A percentile compares a stretch with the other conserved stretches of the same genome.
These are phyloP conservation scores for Coleophora deauratella DNA, from an alignment of 2,888 invertebrate species.

Conservation along the genomic window DNA sequence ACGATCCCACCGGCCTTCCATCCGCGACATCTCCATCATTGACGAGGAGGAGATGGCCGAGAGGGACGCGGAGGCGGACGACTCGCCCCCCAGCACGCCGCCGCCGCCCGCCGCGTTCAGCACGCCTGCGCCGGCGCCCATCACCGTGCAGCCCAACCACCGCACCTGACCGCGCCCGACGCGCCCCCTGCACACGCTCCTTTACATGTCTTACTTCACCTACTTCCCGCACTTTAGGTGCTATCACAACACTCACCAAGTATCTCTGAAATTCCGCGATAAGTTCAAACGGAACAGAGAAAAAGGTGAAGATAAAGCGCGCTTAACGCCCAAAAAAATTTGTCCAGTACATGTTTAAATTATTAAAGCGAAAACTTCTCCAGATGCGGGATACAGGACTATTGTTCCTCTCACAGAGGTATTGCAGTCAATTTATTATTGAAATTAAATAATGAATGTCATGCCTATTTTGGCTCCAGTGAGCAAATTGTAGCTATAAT, in stretches of 20 bases:
- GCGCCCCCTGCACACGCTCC: conserved; percentile 8
- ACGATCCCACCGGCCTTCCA: conserved; percentile 85
- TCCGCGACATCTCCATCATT: conserved; percentile 90
- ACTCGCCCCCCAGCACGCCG: conserved; percentile 27
- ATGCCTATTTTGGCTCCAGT: no score
- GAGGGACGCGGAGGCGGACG: conserved; percentile 50
- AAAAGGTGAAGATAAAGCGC: no score
- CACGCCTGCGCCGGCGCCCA: conserved; percentile 41
- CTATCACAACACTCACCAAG: background rate
- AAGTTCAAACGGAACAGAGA: no score
- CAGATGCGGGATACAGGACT: no score
- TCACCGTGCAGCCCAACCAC: conserved; percentile 60
- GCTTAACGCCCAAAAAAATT: no score
- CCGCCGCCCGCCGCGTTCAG: conserved; percentile 37
- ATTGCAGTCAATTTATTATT: no score
- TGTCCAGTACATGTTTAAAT: no score
- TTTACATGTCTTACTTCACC: conserved; percentile 1
- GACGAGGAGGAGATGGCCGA: conserved; percentile 86
- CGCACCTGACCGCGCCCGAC: conserved; percentile 32
- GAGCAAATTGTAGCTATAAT: no score
- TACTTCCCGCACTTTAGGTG: conserved; percentile 1
- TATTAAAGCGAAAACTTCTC: no score
- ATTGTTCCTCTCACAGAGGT: no score
- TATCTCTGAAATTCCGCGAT: no score
- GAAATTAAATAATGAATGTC: no score